phyloP scores from a whole-genome alignment of 2,888 invertebrate genomes.

The Drosophila pseudotakahashii region DNA sequence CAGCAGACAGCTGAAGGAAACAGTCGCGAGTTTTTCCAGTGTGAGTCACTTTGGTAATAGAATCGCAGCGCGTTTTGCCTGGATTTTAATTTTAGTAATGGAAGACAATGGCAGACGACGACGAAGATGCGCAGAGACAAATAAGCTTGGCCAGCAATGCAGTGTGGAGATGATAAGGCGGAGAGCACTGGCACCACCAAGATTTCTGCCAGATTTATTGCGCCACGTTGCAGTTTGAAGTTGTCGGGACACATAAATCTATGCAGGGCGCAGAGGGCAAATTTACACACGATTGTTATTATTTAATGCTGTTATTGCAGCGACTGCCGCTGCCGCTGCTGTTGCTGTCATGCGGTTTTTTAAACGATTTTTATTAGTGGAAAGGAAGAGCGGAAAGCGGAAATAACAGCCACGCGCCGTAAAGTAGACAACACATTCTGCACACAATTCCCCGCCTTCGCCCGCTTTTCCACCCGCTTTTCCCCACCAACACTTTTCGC shows the following conservation, averaged over 20 bases:
- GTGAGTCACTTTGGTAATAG: conserved; percentile 78
- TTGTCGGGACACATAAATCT: conserved; percentile 74
- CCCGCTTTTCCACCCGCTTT: background rate
- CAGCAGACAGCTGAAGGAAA: conserved; percentile 16
- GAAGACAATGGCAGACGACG: conserved; percentile 73
- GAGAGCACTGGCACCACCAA: background rate
- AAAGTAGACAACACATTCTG: conserved; percentile 71
- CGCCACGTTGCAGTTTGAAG: conserved; percentile 76
- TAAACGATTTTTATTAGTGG: conserved; percentile 78
- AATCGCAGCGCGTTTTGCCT: conserved; percentile 72
- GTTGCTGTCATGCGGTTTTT: conserved; percentile 70
- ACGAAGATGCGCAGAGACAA: conserved; percentile 52
- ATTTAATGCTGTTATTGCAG: conserved; percentile 62
- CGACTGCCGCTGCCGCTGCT: conserved; percentile 11
- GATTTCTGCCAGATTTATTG: conserved; percentile 63
- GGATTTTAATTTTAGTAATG: conserved; percentile 80
- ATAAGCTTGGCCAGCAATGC: conserved; percentile 65
- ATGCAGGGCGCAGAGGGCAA: conserved; percentile 37
- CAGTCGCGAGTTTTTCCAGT: conserved; percentile 32
- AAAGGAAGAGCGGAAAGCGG: conserved; percentile 68
- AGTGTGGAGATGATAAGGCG: conserved; percentile 17
- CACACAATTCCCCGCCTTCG: conserved; percentile 8
- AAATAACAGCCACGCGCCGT: conserved; percentile 79
- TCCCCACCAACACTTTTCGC: background rate
- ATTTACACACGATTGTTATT: conserved; percentile 77